Conservation (phyloP, 2,113 vertebrate species). For the Myotis davidii region DNA sequence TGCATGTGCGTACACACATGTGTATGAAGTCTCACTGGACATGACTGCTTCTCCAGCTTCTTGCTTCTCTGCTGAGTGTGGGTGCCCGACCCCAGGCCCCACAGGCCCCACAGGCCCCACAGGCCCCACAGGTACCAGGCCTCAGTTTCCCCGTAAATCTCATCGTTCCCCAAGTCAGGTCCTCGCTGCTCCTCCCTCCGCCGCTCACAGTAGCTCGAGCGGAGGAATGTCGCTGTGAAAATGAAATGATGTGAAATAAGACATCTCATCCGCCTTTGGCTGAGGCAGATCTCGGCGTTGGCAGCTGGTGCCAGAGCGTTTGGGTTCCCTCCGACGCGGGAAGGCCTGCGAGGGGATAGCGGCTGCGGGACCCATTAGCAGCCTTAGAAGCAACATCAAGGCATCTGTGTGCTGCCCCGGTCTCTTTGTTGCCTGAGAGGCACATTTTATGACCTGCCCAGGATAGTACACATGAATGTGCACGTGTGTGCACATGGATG, state of each 20-base stretch:
- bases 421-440: slow-evolving; percentile 41
- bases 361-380: slow-evolving; percentile 73
- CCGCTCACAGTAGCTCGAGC: slow-evolving; percentile 55
- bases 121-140: not conserved
- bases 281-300: slow-evolving; percentile 79
- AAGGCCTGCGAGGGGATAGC: slow-evolving; percentile 72
- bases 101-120: not conserved
- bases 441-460: not conserved
- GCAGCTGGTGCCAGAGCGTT: slow-evolving; percentile 79
- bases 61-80: not conserved
- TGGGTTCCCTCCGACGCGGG: slow-evolving; percentile 65
- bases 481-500: accelerated
- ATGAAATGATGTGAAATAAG: slow-evolving; percentile 77
- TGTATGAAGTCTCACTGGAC: not conserved
- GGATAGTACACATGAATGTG: accelerated
- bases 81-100: accelerated
- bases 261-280: slow-evolving; percentile 71
- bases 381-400: slow-evolving; percentile 62
- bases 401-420: not conserved
- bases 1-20: accelerated
- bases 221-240: slow-evolving; percentile 77
- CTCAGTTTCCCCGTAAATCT: not conserved
- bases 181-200: not conserved
- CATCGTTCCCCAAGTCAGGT: not conserved
- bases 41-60: not conserved